These are phyloP conservation scores for Spizaetus ornatus DNA, from an alignment of 2,113 vertebrate genomes.

Conservation along the genomic window DNA sequence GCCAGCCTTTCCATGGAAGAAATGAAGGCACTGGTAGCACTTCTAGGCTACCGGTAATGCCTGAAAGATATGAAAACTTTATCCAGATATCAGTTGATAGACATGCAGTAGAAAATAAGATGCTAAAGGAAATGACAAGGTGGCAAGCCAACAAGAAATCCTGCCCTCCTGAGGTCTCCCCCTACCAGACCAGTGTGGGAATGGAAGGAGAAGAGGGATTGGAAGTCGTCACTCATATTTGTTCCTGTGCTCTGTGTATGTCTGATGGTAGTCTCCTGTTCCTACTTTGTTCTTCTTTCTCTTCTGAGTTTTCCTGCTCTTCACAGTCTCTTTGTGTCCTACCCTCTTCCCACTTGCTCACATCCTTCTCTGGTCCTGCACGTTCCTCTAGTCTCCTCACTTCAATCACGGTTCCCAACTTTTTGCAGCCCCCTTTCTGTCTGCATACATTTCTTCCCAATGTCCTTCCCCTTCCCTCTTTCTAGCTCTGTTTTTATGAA, in stretches of 20 bases:
- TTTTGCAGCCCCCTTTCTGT: neutral
- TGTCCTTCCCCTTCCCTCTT: neutral
- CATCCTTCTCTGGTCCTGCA: neutral
- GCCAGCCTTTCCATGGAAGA: neutral
- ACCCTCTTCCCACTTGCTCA: neutral
- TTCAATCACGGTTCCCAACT: neutral
- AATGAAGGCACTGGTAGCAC: neutral
- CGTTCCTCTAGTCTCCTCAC: neutral
- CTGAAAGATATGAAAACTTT: neutral
- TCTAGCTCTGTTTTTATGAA: neutral
- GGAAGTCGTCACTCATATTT: neutral
- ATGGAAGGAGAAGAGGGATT: neutral
- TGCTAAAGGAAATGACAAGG: neutral
- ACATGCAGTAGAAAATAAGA: neutral
- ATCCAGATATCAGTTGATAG: neutral
- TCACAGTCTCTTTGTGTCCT: neutral
- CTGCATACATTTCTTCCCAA: neutral
- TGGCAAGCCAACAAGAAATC: neutral
- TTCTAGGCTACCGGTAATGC: neutral
- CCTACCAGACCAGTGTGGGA: neutral
- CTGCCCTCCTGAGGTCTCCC: neutral
- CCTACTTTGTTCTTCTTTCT: neutral
- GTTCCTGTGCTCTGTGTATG: neutral
- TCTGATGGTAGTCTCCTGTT: neutral
- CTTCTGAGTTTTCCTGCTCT: neutral